Conservation (phyloP, 2,888 invertebrate species). For the Thelaira solivaga region DNA sequence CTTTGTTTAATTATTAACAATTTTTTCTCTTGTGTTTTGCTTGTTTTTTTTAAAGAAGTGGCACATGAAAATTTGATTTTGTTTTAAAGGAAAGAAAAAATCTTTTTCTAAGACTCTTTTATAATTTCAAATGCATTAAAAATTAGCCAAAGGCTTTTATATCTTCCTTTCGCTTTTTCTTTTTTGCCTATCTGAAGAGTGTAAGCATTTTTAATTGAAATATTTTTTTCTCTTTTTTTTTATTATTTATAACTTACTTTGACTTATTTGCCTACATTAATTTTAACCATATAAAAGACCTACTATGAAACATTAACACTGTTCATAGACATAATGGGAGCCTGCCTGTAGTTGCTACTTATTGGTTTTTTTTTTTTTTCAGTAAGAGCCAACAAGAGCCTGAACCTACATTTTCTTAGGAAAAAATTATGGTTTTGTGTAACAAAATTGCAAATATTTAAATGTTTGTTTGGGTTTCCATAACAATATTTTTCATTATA, state of each 20-base stretch:
- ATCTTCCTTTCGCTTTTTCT: too few relatives aligned
- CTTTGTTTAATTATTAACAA: background rate
- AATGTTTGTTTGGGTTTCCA: background rate
- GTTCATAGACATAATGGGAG: background rate
- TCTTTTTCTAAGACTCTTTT: background rate
- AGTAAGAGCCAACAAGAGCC: too few relatives aligned
- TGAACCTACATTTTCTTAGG: slow-evolving; percentile 23
- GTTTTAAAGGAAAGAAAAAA: too few relatives aligned
- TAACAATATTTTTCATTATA: too few relatives aligned
- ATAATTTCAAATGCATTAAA: background rate
- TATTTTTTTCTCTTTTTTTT: background rate
- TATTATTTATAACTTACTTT: slow-evolving; percentile 35
- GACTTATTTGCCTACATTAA: slow-evolving; percentile 24
- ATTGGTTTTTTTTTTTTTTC: too few relatives aligned
- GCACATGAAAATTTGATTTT: too few relatives aligned
- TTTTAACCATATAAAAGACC: background rate
- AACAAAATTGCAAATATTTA: too few relatives aligned
- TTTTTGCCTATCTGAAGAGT: slow-evolving; percentile 17
- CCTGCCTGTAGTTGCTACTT: too few relatives aligned
- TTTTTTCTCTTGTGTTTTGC: background rate
- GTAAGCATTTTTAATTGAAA: slow-evolving; percentile 27
- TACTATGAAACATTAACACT: background rate
- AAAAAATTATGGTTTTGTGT: background rate
- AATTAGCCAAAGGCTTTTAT: background rate
- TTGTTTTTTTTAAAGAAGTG: too few relatives aligned